These are phyloP conservation scores for Chamaea fasciata DNA, from an alignment of 2,113 vertebrate species.

Conservation along the genomic window DNA sequence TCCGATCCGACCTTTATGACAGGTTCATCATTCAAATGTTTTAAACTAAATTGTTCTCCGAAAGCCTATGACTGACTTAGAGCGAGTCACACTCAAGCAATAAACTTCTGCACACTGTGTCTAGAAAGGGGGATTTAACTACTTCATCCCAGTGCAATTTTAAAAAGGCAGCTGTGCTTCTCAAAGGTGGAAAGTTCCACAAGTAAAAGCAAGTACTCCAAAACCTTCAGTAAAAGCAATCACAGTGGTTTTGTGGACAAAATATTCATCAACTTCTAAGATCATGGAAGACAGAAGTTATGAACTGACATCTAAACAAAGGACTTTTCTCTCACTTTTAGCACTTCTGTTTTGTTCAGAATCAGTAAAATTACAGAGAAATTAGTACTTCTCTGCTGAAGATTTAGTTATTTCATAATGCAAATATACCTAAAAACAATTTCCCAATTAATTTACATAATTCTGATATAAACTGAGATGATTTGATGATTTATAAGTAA, in stretches of 20 bases:
- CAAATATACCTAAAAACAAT: background rate
- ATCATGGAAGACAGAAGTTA: background rate
- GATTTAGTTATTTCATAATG: background rate
- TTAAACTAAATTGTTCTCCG: background rate
- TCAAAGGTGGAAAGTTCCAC: background rate
- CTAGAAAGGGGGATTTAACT: background rate
- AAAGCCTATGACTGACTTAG: background rate
- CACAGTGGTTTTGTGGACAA: background rate
- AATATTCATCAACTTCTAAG: background rate
- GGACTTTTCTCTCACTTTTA: background rate
- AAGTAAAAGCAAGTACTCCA: background rate
- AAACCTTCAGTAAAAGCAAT: background rate
- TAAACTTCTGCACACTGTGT: background rate
- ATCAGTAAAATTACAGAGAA: background rate
- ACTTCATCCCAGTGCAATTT: background rate
- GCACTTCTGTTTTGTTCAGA: background rate
- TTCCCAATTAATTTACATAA: background rate
- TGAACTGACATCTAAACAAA: background rate
- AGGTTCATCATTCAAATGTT: background rate
- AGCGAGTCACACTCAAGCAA: background rate
- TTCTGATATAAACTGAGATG: background rate
- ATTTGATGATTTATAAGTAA: background rate
- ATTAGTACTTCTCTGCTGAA: background rate
- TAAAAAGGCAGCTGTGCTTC: background rate
- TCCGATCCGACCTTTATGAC: rapidly evolving